These are phyloP conservation scores for Drosophila kanapiae DNA, from an alignment of 1,140 invertebrate species.

Conservation along the genomic window DNA sequence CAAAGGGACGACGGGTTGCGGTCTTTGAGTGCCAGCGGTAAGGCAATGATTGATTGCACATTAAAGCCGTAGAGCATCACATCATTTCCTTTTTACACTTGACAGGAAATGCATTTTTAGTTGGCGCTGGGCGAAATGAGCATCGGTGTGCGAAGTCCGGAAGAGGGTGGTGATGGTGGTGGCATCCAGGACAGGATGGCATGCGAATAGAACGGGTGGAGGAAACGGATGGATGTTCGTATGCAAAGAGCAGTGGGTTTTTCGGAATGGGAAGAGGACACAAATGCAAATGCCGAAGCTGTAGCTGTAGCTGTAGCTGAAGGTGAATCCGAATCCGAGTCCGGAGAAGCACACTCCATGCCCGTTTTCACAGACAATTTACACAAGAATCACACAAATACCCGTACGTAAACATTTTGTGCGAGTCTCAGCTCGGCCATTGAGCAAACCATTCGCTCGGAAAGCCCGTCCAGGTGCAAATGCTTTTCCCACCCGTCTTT, in stretches of 20 bases:
- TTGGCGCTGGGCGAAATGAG: constrained; percentile 75
- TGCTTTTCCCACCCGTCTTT: constrained; percentile 22
- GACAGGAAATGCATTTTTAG: constrained; percentile 83
- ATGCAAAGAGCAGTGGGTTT: constrained; percentile 44
- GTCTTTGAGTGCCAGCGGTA: constrained; percentile 24
- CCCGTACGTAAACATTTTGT: constrained; percentile 33
- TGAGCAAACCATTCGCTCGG: constrained; percentile 66
- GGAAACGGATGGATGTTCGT: constrained; percentile 38
- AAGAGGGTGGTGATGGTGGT: constrained; percentile 1
- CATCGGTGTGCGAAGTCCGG: constrained; percentile 49
- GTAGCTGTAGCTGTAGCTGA: constrained; percentile 4
- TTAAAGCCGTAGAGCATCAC: constrained; percentile 77
- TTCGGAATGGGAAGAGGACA: constrained; percentile 17
- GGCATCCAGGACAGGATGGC: not conserved
- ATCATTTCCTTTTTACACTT: constrained; percentile 82
- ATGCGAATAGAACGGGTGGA: not conserved
- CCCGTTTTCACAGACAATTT: constrained; percentile 72
- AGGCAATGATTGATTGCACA: constrained; percentile 79
- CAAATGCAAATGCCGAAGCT: constrained; percentile 32
- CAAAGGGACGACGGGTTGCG: constrained; percentile 13
- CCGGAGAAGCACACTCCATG: constrained; percentile 35
- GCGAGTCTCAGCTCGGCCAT: constrained; percentile 45
- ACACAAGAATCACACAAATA: constrained; percentile 70
- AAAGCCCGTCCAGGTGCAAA: constrained; percentile 63
- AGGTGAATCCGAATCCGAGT: not conserved